Evolutionary conservation across 2,113 vertebrate genomes (phyloP).

Genomic region (Gallinago undulata): DNA sequence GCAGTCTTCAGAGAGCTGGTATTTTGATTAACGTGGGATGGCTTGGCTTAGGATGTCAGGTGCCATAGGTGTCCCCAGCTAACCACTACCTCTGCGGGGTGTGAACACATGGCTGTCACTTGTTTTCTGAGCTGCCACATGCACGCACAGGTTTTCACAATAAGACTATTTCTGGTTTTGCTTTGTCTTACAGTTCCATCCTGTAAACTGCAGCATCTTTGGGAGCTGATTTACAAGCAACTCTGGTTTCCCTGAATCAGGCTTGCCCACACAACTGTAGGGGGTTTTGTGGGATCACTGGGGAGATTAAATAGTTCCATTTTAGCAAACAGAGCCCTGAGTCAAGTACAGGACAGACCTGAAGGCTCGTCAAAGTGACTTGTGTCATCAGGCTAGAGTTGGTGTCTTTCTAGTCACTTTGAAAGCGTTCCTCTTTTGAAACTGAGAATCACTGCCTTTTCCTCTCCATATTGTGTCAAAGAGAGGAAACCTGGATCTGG

Average conservation of each 20-base stretch:
- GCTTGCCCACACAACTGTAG: background rate
- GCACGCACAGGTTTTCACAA: background rate
- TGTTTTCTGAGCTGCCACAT: background rate
- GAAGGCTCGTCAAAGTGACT: background rate
- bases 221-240: background rate
- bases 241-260: background rate
- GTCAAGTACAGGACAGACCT: background rate
- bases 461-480: background rate
- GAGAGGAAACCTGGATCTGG: background rate
- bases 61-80: background rate
- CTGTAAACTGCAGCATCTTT: background rate
- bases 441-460: background rate
- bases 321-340: background rate
- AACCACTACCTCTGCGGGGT: background rate
- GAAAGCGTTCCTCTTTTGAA: background rate
- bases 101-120: fast-evolving
- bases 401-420: background rate
- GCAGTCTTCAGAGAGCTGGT: background rate
- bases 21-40: background rate
- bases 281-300: background rate
- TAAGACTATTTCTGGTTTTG: background rate
- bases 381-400: background rate
- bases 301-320: background rate
- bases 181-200: background rate
- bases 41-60: background rate